Evolutionary conservation across 2,888 invertebrate genomes (phyloP), one percentile per base, ranked within the genome.

Genomic region (Malthinus seriepunctatus): DNA sequence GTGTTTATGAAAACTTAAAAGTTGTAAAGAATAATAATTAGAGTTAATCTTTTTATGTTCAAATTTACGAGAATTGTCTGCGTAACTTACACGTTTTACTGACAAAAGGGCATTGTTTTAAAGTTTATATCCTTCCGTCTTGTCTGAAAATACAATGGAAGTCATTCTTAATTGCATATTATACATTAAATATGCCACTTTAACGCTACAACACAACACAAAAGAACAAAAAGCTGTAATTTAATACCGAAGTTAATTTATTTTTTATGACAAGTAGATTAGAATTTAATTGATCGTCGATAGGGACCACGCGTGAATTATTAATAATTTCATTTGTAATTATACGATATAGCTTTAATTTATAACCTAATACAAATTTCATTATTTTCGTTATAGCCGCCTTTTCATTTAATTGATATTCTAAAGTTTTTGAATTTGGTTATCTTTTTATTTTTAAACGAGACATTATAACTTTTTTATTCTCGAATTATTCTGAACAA

Each of bases 121-220:
- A 73, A 74, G 71, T 73, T 74, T 73, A 73, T 72, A 71, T 71
- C 66, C 69, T 71, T 69, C 68, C 64, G 66, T 68, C 68, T 70
- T 67, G 66, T 68, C 67, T 63, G 51, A 57, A 46, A 67, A 70
- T 33, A 73, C 73, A 74, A 73, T 72, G 64, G 71, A 56, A 68
- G 69, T 69, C 70, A 68, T 72, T 70, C 71, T 71, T 73, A 73
- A 74, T 73, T 72, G 73, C 70, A 72, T 71, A 74, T 74, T 73
- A 71, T 71, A 71, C 69, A 73, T 73, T 73, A 74, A 74, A 74
- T 73, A 74, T 73, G 72, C 68, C 71, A 73, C 70, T 69, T 65
- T 64, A 62, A 56, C 63, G 53, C 57, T 60, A 62, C 56, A 64
- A 66, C 68, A 63, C 64, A 49, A 60, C 59, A 69, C 67, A 70